Base-by-base conservation (phyloP, 1,140 invertebrate species). In the Sesamia nonagrioides region DNA sequence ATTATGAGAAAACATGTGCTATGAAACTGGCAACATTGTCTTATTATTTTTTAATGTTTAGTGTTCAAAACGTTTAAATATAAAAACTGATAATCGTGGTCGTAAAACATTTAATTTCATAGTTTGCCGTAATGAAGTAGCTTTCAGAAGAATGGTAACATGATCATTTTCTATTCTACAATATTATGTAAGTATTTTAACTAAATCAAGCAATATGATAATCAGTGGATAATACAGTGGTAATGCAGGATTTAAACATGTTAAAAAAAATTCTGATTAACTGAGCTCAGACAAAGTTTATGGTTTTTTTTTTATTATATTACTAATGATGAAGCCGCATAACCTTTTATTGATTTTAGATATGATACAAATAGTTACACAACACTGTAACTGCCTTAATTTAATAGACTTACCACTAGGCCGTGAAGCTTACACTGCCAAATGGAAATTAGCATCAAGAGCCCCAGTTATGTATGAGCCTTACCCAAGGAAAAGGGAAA, bases 371-470 rank as follows among this genome's bases (percentile, higher is more conserved):
- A 68, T 85, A 21, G 37, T 78, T 6, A 58, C 69, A 58, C 40
- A 82, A n/a, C 45, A 60, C 27, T 84, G 83, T 58, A 40, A 77
- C 18, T 80, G 83, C 37, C 81, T 86, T 6, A 80, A 87, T 61
- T 81, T 84, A 18, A 86, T 89, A n/a, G 83, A 88, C 52, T 6
- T 87, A 42, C 73, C 54, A 33, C 66, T 7, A 69, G 13, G 21
- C 18, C 18, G 5, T 48, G 18, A 27, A 69, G 11, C 9, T 37
- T 11, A n/a, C 37, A 21, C 33, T 18, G 2, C n/a, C 3, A 52
- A 54, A 27, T 37, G 2, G 2, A 52, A 74, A 60, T 21, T 58
- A 3, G 1, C 1, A 13, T 17, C 37, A 11, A 45, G 37, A 45
- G 11, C 17, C 33, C 27, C 27, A 17, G 35, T 18, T n/a, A 68